Evolutionary conservation across 1,140 invertebrate species (phyloP).

Genomic region (Papilio xuthus): DNA sequence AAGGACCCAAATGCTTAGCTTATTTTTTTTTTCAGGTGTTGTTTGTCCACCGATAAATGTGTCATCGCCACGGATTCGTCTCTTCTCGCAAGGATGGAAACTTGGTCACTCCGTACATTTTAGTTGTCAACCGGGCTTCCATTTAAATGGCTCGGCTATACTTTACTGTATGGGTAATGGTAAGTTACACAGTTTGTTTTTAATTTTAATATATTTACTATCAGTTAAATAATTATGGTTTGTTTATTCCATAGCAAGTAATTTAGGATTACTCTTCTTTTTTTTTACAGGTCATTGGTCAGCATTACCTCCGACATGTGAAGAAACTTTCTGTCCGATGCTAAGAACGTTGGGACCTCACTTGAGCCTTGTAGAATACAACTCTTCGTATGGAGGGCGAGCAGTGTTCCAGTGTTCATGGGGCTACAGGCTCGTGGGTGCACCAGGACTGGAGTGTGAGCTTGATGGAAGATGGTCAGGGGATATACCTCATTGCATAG

Average conservation of each 20-base stretch:
- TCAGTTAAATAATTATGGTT: too few species aligned
- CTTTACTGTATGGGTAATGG: conserved; percentile 70
- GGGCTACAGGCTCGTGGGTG: conserved; percentile 89
- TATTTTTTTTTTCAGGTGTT: conserved; percentile 52
- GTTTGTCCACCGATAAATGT: conserved; percentile 58
- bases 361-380: conserved; percentile 81
- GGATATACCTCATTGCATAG: conserved; percentile 85
- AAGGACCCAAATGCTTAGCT: too few species aligned
- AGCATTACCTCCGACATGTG: conserved; percentile 85
- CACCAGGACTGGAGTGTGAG: conserved; percentile 88
- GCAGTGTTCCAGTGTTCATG: conserved; percentile 91
- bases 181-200: too few species aligned
- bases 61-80: conserved; percentile 54
- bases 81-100: conserved; percentile 62
- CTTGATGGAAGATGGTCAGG: conserved; percentile 90
- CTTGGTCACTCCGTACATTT: conserved; percentile 70
- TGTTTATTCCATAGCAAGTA: too few species aligned
- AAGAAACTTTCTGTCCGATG: conserved; percentile 87
- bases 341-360: conserved; percentile 82
- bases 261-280: background rate
- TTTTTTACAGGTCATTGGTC: conserved; percentile 88
- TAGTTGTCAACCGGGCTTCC: conserved; percentile 70
- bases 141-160: conserved; percentile 64
- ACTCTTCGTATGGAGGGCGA: conserved; percentile 83
- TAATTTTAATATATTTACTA: too few species aligned